Base-by-base conservation (phyloP, 1,140 invertebrate species). In the Bicyclus anynana region DNA sequence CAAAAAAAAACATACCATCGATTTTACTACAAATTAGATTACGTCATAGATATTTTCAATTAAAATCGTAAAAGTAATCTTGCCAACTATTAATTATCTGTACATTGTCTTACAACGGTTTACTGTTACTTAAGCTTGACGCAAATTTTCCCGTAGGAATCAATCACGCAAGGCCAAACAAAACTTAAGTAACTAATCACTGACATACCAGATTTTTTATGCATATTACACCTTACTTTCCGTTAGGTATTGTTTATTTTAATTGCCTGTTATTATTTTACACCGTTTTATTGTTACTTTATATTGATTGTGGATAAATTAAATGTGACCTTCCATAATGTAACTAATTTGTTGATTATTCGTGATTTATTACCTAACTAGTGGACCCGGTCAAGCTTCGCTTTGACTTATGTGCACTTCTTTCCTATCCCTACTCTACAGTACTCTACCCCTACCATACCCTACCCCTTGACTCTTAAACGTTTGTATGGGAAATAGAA, bases 161-260 rank as follows among this genome's bases (percentile, higher is more conserved):
- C 67, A 59, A 80, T 74, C 74, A 78, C 73, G 74, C 80, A 65
- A 84, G 77, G 76, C 64, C 70, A 55, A 70, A 75, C 33, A 3
- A 38, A 59, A 59, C 20, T 50, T 26, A 56, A 56, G 49, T 56
- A 56, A 14, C n/a, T 14, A 17, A n/a, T n/a, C 33, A n/a, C 42
- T 57, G 13, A 44, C 18, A 44, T 51, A 51, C 55, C 38, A 18
- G 16, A 57, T 51, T 35, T 57, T 50, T 51, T 57, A 57, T 57
- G 47, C 47, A 46, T 37, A 12, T 44, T 51, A 18, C 33, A 46
- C 18, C 53, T 33, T 12, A 33, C 3, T 33, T 33, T 33, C 7
- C 29, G 29, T 33, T 33, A 12, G 29, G 29, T 33, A 33, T 33
- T 33, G 29, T 33, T 7, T 33, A 33, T 33, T 33, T 33, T 33